Conservation (phyloP, 1,140 invertebrate genomes). For the Rhizoglyphus robini region DNA sequence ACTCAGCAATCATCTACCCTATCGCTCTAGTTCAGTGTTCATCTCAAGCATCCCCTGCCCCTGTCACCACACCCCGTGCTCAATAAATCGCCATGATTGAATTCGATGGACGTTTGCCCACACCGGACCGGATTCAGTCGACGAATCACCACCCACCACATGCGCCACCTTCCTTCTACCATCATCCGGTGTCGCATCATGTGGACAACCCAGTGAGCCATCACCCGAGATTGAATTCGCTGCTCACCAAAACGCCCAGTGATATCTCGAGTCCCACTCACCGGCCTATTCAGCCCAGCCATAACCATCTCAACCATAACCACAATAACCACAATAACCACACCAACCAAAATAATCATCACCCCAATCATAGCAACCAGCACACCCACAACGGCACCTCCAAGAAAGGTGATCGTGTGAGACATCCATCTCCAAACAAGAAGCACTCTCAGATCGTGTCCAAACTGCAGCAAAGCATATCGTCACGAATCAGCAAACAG, state of each 20-base stretch:
- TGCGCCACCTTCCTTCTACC: background rate
- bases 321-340: background rate
- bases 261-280: no score
- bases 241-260: background rate
- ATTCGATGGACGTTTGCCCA: background rate
- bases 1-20: no score
- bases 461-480: constrained; percentile 10
- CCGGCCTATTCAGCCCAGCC: background rate
- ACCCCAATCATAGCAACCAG: background rate
- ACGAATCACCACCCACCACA: background rate
- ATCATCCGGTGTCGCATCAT: background rate
- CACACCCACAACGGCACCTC: background rate
- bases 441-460: background rate
- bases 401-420: background rate
- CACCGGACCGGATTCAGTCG: background rate
- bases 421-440: background rate
- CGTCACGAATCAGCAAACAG: background rate
- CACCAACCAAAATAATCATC: background rate
- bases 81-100: constrained; percentile 12
- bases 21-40: no score
- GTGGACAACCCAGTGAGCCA: background rate
- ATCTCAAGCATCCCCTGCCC: no score
- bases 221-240: background rate
- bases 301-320: no score
- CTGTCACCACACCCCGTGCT: no score